phyloP scores from a whole-genome alignment of 2,113 vertebrate genomes.

The Calidris pugnax region DNA sequence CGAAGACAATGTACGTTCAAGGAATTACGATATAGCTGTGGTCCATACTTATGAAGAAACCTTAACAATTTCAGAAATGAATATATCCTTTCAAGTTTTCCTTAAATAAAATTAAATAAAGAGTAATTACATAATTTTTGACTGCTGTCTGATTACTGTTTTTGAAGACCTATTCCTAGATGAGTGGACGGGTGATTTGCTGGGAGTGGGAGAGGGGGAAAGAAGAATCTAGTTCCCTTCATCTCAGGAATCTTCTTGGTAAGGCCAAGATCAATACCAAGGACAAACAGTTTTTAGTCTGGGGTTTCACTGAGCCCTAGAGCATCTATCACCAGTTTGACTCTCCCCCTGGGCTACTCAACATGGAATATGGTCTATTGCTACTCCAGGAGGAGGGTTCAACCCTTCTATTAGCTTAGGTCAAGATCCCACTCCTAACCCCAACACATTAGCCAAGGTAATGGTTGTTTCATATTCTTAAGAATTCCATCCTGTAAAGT shows the following conservation, averaged over 20 bases:
- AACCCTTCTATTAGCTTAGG: not conserved
- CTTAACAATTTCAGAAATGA: not conserved
- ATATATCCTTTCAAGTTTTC: not conserved
- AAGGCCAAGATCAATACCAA: not conserved
- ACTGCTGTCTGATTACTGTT: not conserved
- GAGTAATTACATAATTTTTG: not conserved
- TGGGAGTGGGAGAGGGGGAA: not conserved
- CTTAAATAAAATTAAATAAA: not conserved
- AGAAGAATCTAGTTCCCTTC: not conserved
- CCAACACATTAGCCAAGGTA: not conserved
- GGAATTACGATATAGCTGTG: not conserved
- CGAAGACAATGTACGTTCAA: not conserved
- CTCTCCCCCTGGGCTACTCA: not conserved
- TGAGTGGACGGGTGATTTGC: not conserved
- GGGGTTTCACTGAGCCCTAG: not conserved
- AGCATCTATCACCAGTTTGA: not conserved
- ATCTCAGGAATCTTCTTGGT: not conserved
- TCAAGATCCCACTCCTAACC: not conserved
- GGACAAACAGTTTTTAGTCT: not conserved
- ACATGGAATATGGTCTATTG: not conserved
- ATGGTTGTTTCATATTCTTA: not conserved
- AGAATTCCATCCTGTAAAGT: fast-evolving
- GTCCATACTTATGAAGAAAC: not conserved
- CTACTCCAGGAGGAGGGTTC: not conserved
- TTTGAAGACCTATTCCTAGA: not conserved